Evolutionary conservation across 53 echinoderm and acorn worm species (phyloP).

Genomic region (Luidia sarsii): DNA sequence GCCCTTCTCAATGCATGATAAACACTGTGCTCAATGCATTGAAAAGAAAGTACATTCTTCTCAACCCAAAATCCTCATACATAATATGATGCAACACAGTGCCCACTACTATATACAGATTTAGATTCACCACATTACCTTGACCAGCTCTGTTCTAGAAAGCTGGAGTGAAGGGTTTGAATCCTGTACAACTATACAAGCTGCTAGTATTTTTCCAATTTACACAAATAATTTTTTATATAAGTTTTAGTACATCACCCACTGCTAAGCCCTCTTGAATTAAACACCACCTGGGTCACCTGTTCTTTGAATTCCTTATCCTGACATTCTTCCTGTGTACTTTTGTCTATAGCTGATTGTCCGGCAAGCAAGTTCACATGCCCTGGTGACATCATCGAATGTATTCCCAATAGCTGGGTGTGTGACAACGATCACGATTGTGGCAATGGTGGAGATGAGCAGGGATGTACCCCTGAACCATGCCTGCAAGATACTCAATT

Average conservation of each 20-base stretch:
- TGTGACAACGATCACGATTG: neutral
- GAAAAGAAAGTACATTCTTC: no score
- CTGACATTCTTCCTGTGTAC: neutral
- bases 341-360: neutral
- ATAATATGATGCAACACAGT: no score
- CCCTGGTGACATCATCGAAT: neutral
- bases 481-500: neutral
- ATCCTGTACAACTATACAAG: neutral
- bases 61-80: no score
- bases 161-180: no score
- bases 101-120: no score
- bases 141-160: no score
- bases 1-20: no score
- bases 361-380: neutral
- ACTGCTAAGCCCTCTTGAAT: neutral
- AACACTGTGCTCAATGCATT: no score
- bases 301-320: neutral
- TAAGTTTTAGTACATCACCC: neutral
- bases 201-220: neutral
- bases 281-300: neutral
- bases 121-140: no score
- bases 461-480: neutral
- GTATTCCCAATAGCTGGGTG: neutral
- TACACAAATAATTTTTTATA: neutral
- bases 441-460: slow-evolving; percentile 8